Evolutionary conservation across 1,140 invertebrate species (phyloP), one percentile per base, ranked within the genome.

Genomic region (Euwallacea similis): DNA sequence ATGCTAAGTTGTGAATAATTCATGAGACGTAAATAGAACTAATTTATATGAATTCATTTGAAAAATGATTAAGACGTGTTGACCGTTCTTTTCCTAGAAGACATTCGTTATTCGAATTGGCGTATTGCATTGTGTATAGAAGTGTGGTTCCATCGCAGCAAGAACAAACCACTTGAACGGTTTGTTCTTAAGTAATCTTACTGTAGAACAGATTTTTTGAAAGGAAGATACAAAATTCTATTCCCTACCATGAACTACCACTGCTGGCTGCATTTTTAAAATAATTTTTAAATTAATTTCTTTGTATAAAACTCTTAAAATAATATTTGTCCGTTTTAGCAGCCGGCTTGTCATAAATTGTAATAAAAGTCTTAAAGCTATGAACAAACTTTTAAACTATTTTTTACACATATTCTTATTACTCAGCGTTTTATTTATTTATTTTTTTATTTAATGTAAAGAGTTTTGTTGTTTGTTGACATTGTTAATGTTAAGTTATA

Each of bases 61-160:
- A 79, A 77, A 81, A 81, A 81, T 80, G 74, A 81, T 81, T 81
- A 81, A 81, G 76, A 78, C 79, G 79, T 82, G 81, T 81, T 82
- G 78, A 81, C 77, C 78, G 78, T 68, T 78, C 81, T 33, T 79
- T 82, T 79, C 81, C 65, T 81, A 82, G 79, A 71, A 81, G 78
- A 77, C 74, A 72, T 66, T 62, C 11, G 42, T 62, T 43, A 13
- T 16, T 62, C 21, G 21, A 33, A 33, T 33, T 33, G 21, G 21
- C 21, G 21, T 33, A 33, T 33, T 33, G 21, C 21, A 33, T 33
- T 33, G 21, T 33, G 21, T 33, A 33, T 33, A 33, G 21, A 33
- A 33, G 21, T 33, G 21, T 33, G 21, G 21, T 33, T 33, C 4
- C 21, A 33, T 33, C 21, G 21, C 21, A 33, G 21, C 21, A 33